Conservation (phyloP, 2,797 vertebrate species). For the Epinephelus coioides region DNA sequence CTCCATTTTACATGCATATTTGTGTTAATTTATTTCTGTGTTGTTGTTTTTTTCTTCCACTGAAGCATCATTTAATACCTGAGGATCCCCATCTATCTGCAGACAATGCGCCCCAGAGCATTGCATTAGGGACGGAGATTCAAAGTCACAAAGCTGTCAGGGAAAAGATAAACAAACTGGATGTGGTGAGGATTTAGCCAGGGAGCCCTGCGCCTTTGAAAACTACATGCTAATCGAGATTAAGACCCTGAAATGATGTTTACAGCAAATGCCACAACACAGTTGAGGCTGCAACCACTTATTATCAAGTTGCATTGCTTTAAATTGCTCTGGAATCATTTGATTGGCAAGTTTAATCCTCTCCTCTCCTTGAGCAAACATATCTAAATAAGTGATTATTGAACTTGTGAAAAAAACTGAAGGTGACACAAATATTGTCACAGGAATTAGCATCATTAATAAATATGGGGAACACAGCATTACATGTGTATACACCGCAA, state of each 20-base stretch:
- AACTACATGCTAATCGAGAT: conserved; percentile 50
- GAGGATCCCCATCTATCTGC: conserved; percentile 44
- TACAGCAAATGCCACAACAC: conserved; percentile 37
- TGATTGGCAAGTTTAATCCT: conserved; percentile 56
- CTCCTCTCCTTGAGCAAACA: conserved; percentile 40
- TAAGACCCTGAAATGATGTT: conserved; percentile 52
- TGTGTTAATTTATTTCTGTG: conserved; percentile 6
- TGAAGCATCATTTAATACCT: conserved; percentile 42
- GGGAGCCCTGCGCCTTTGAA: conserved; percentile 27
- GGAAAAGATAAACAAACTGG: conserved; percentile 57
- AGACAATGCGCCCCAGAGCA: conserved; percentile 42
- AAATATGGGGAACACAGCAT: conserved; percentile 39
- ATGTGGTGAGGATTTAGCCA: conserved; percentile 53
- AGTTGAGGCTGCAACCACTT: conserved; percentile 25
- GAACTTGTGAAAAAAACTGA: background rate
- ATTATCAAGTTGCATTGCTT: conserved; percentile 36
- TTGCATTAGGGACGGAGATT: conserved; percentile 46
- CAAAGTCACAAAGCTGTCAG: conserved; percentile 63
- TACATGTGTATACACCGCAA: conserved; percentile 4
- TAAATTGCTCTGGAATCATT: conserved; percentile 14
- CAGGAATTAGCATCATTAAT: conserved; percentile 40
- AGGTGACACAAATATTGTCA: conserved; percentile 24
- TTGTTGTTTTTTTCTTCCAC: no score
- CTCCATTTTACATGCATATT: conserved; percentile 28
- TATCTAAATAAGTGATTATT: conserved; percentile 21